A percentile compares a stretch with the other conserved stretches of the same genome.
These are phyloP conservation scores for Eleutherodactylus coqui DNA, from an alignment of 2,797 vertebrate species.

Conservation along the genomic window DNA sequence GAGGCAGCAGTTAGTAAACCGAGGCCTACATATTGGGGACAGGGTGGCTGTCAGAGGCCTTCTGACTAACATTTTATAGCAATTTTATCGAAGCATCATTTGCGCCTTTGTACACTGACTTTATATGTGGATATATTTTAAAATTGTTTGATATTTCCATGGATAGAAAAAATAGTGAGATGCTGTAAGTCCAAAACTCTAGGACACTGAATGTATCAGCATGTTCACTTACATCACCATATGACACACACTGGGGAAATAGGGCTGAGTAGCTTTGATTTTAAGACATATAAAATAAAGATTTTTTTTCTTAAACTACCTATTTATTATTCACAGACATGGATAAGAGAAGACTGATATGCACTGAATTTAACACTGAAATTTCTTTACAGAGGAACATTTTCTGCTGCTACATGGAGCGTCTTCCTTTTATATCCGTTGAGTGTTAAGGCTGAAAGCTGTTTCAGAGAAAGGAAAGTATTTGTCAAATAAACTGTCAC, in stretches of 20 bases:
- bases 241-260: conserved; percentile 20
- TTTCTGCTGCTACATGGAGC: background rate
- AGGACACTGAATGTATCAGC: conserved; percentile 15
- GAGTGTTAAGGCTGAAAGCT: background rate
- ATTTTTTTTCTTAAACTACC: background rate
- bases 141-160: background rate
- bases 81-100: background rate
- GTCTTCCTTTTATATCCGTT: background rate
- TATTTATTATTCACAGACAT: conserved; percentile 25
- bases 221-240: conserved; percentile 1
- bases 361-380: background rate
- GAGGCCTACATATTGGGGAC: background rate
- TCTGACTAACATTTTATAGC: too few relatives aligned
- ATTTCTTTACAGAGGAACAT: background rate
- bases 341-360: background rate
- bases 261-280: background rate
- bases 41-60: background rate
- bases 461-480: background rate
- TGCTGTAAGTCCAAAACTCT: background rate
- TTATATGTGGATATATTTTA: background rate
- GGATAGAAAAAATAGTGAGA: conserved; percentile 2
- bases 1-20: background rate
- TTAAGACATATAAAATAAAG: background rate
- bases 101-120: background rate
- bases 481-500: background rate